These are phyloP conservation scores for Microplitis manilae DNA, from an alignment of 2,888 invertebrate species.

Conservation along the genomic window DNA sequence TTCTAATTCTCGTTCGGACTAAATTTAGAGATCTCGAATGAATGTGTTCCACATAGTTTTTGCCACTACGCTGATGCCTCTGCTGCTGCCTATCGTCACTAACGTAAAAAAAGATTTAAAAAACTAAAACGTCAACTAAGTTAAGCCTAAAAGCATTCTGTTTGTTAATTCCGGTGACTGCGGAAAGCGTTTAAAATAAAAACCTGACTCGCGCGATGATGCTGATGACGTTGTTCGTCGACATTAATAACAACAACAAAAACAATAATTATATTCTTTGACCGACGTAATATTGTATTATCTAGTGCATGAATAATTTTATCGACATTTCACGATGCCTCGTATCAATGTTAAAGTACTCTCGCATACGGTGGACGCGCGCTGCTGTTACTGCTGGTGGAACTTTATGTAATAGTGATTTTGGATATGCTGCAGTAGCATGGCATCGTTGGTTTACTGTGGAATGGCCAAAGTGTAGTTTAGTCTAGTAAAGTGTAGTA, in stretches of 20 bases:
- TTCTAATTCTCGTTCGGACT: slow-evolving; percentile 57
- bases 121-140: neutral
- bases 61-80: slow-evolving; percentile 39
- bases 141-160: neutral
- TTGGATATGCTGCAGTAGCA: slow-evolving; percentile 43
- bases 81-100: neutral
- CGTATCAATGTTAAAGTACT: neutral
- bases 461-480: neutral
- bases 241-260: neutral
- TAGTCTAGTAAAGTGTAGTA: neutral
- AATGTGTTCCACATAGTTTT: slow-evolving; percentile 61
- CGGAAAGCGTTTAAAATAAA: neutral
- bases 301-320: slow-evolving; percentile 54
- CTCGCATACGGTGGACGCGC: neutral
- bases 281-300: slow-evolving; percentile 41
- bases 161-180: neutral
- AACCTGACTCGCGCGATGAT: neutral
- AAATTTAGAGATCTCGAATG: slow-evolving; percentile 61
- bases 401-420: neutral
- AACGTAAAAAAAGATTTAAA: neutral
- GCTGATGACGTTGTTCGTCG: neutral
- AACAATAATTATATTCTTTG: slow-evolving; percentile 6
- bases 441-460: neutral
- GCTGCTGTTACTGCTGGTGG: neutral
- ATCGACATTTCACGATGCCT: slow-evolving; percentile 46